Base-by-base conservation (phyloP, 2,888 invertebrate species). In the Acronicta leporina region DNA sequence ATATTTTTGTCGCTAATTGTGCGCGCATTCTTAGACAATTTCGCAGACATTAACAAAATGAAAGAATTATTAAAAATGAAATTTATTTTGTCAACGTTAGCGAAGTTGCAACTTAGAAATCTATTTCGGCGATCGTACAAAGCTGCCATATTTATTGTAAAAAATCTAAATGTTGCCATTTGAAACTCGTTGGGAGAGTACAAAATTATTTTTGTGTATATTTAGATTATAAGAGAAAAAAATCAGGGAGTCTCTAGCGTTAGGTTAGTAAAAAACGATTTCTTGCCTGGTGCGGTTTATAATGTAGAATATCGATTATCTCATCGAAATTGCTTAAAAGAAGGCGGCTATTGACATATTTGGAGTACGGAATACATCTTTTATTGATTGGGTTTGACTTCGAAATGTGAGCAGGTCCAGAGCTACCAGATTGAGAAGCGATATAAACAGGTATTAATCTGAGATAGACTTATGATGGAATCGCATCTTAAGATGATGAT, bases 121-220 rank as follows among this genome's bases (percentile, higher is more conserved):
- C 75, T 83, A 79, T 81, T 82, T 82, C 77, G 79, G 86, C 84
- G 74, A 87, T 83, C 86, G 88, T 90, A 88, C 87, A 89, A 88
- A 89, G 88, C 88, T 92, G 92, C 93, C 92, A 92, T 92, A 90
- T 78, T 79, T 79, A 76, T 83, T 84, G 80, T 87, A 86, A 85
- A 86, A 83, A 79, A 84, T 81, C 79, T 81, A 85, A 82, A 85
- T 91, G 91, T 90, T 92, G 92, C 94, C 92, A 93, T 93, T 91
- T 83, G 82, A 89, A 91, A 91, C 92, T 94, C 92, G 91, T 90
- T 89, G 84, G 81, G 87, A 92, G 94, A 94, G 94, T 94, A 94
- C 94, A 94, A 94, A 93, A 94, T 92, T 94, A 93, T 94, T 93
- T 91, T 94, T 93, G 92, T 93, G 92, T 92, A 94, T 92, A 94